Base-by-base conservation (phyloP, 2,797 vertebrate genomes). In the Argyrosomus regius region DNA sequence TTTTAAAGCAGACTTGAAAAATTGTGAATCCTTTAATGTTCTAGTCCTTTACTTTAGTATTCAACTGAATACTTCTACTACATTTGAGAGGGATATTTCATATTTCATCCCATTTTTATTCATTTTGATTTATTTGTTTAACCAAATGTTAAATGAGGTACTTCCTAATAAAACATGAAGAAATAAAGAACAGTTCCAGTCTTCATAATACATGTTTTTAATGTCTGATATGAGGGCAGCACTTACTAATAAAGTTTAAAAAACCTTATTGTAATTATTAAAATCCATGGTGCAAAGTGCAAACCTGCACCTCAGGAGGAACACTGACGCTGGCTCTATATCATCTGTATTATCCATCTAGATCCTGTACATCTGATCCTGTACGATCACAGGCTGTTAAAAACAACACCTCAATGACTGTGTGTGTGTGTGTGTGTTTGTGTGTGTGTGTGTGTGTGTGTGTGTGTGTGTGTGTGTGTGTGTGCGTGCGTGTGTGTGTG, bases 401-500 rank as follows among this genome's bases (percentile, higher is more conserved):
- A 26, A 48, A 64, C 45, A 52, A 35, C 41, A 60, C 46, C 26
- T 75, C 28, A 6, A 1, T 26, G 43, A 26, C 31, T 26, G 26
- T 26, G 26, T 26, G 26, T 26, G 26, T 8, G 31, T 28, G 50
- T 18, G 39, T 46, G 48, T 56, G 26, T 53, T 10, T 58, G 72
- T 64, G 52, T 65, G 46, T 50, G 61, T 61, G 61, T 59, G 56
- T 52, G 48, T 22, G 49, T 28, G 69, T 31, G 18, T 50, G 63
- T 50, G 50, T 61, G 64, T 28, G 72, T 31, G 50, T 52, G 57
- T 56, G 39, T 57, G 49, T 53, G 57, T 57, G 66, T 45, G 39
- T 65, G 79, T n/a, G 54, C n/a, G n/a, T n/a, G n/a, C n/a, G 46
- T 39, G 60, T 56, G 26, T 53, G 14, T 58, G 72, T 64, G 52